phyloP scores from a whole-genome alignment of 2,888 invertebrate genomes.

The Hedychridium roseum region DNA sequence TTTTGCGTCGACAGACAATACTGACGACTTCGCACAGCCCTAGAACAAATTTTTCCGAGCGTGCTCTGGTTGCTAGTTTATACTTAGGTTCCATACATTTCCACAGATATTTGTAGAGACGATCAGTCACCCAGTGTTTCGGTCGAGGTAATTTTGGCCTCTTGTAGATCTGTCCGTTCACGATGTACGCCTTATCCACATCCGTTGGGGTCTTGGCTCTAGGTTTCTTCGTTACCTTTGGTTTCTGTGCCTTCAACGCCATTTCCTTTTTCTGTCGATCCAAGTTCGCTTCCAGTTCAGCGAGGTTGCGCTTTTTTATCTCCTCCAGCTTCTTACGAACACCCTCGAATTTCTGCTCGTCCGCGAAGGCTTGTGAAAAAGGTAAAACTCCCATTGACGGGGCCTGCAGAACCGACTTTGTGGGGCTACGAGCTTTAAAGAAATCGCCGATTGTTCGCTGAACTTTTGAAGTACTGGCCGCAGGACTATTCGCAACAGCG shows the following conservation, averaged over 20 bases:
- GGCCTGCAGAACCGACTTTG: background rate
- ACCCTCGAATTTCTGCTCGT: background rate
- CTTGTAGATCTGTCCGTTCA: slow-evolving; percentile 53
- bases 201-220: slow-evolving; percentile 9
- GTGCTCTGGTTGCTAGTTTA: slow-evolving; percentile 32
- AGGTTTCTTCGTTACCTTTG: background rate
- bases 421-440: background rate
- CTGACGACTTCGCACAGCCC: slow-evolving; percentile 29
- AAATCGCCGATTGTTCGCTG: slow-evolving; percentile 4
- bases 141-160: slow-evolving; percentile 47
- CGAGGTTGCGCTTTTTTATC: slow-evolving; percentile 3
- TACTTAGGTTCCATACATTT: slow-evolving; percentile 47
- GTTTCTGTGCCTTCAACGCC: background rate
- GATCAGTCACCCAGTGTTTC: slow-evolving; percentile 49
- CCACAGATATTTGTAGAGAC: slow-evolving; percentile 50
- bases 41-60: slow-evolving; percentile 47
- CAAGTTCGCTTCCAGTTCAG: background rate
- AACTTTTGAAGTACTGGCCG: background rate
- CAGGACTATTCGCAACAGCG: too few species aligned
- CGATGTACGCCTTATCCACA: slow-evolving; percentile 44
- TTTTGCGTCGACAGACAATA: slow-evolving; percentile 35
- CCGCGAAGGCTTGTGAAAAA: background rate
- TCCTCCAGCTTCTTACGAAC: slow-evolving; percentile 9
- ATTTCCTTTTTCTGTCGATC: background rate
- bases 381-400: background rate